A percentile compares a stretch with the other conserved stretches of the same genome.
phyloP scores from a whole-genome alignment of 2,797 vertebrate species.

The Hippopotamyrus pictus region DNA sequence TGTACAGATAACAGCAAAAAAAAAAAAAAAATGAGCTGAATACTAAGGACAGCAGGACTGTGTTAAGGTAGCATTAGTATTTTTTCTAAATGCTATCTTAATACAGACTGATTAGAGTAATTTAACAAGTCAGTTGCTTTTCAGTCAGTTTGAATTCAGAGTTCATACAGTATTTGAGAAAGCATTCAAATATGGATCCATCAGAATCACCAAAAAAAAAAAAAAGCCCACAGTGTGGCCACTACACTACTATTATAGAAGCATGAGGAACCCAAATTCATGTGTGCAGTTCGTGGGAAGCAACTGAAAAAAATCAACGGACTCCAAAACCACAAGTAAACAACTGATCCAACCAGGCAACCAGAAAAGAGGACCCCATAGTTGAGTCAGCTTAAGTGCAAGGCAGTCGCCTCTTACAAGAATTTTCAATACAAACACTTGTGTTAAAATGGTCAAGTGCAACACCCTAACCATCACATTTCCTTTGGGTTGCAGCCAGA shows the following conservation, averaged over 20 bases:
- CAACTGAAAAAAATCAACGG: not conserved
- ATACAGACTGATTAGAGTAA: not conserved
- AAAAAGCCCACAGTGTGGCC: not conserved
- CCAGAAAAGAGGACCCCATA: not conserved
- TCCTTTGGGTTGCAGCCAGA: not conserved
- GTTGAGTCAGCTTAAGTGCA: not conserved
- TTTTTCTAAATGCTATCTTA: not conserved
- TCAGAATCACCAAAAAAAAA: not conserved
- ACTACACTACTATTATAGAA: not conserved
- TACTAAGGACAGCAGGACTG: not conserved
- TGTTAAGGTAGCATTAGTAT: not conserved
- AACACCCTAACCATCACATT: not conserved
- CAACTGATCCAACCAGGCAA: not conserved
- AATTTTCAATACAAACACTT: not conserved
- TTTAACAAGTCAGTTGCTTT: not conserved
- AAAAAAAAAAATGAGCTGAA: not conserved
- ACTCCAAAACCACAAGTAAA: not conserved
- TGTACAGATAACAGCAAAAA: constrained; percentile 59
- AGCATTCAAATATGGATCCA: not conserved
- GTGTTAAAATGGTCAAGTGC: not conserved
- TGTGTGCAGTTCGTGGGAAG: not conserved
- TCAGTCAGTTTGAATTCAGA: not conserved
- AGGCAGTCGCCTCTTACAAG: not conserved
- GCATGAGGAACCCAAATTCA: not conserved
- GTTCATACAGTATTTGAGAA: not conserved